Evolutionary conservation across 2,797 vertebrate species (phyloP).

Genomic region (Thamnophis elegans): DNA sequence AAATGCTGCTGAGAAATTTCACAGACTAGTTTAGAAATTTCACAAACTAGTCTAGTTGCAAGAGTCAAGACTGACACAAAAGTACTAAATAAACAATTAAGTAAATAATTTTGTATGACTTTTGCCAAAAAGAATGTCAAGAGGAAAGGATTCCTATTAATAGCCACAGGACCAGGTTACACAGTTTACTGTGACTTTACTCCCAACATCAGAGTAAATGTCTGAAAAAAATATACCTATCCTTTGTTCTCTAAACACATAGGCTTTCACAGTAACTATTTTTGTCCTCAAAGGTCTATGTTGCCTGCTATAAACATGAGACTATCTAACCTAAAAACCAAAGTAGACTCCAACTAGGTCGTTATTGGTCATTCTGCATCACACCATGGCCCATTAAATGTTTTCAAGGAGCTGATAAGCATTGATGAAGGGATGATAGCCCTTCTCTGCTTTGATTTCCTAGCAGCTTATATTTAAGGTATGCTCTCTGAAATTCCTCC

Average conservation of each 20-base stretch:
- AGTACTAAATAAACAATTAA: neutral
- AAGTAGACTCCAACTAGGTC: neutral
- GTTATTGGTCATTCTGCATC: neutral
- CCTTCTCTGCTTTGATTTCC: neutral
- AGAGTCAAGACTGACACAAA: neutral
- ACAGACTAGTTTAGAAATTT: neutral
- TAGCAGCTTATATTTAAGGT: neutral
- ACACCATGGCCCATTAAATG: neutral
- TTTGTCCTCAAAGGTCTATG: neutral
- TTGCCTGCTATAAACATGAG: neutral
- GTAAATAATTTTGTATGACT: neutral
- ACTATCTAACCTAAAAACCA: neutral
- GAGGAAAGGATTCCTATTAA: neutral
- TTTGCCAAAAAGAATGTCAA: neutral
- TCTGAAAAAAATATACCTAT: neutral
- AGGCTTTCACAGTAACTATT: neutral
- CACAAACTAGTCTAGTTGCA: neutral
- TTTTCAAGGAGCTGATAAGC: neutral
- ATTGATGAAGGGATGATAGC: neutral
- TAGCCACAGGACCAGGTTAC: neutral
- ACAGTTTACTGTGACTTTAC: neutral
- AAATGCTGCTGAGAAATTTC: neutral
- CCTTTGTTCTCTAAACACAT: neutral
- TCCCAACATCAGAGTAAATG: neutral
- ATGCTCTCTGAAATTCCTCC: neutral